Base-by-base conservation (phyloP, 2,888 invertebrate genomes). In the Tetropium fuscum region DNA sequence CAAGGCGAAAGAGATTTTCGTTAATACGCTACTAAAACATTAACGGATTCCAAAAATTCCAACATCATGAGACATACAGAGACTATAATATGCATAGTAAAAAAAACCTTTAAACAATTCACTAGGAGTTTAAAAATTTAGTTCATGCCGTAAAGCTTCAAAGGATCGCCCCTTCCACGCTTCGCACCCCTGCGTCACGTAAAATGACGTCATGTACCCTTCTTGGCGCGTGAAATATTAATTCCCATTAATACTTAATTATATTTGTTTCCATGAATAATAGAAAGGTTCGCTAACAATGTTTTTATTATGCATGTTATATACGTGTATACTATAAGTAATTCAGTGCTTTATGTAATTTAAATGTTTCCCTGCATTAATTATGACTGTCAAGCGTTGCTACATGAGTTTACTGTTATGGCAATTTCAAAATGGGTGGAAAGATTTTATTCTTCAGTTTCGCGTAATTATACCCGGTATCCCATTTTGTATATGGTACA, bases 211-310 rank as follows among this genome's bases (percentile, higher is more conserved):
- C 74, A 75, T 69, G 63, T 68, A 71, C 72, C 73, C 72, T 75
- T 70, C 75, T 74, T 72, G 66, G 47, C 38, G 54, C 71, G 69
- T 77, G 60, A 73, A 77, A 68, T 68, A 75, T 77, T 75, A 71
- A 75, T 69, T 62, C 58, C 68, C 71, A 74, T 77, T 76, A 77
- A 77, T 76, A 73, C 66, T 73, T 76, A 71, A 77, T 76, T 74
- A 70, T 77, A 77, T 77, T 77, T 77, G 77, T 76, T 73, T 70
- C 63, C 65, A 60, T 77, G 73, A 74, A 77, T 76, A 72, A 76
- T 77, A 72, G 69, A 77, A 69, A 56, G 64, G 72, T 66, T 73
- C 77, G 73, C 75, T 77, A 77, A 77, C 76, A 76, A 74, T 74
- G 74, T 76, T 74, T 77, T 74, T 73, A 76, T 76, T 75, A 76